Percentiles rank a stretch among this genome's conserved stretches.
Evolutionary conservation across 2,888 invertebrate species (phyloP).

Genomic region (Drosophila hamatofila): DNA sequence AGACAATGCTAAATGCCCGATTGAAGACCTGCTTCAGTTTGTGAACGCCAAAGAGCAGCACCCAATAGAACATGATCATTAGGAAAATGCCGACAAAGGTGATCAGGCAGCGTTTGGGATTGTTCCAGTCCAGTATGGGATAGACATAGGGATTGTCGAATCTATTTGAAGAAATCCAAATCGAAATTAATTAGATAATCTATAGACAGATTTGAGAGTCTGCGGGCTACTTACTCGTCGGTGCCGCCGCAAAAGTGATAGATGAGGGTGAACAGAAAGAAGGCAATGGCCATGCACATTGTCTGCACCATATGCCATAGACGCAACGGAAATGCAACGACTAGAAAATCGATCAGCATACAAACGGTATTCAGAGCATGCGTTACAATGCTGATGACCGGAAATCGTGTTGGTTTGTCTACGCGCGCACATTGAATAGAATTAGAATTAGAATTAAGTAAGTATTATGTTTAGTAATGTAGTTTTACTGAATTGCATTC

Average conservation of each 20-base stretch:
- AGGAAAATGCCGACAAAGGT: constrained; percentile 82
- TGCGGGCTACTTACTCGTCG: constrained; percentile 85
- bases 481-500: constrained; percentile 17
- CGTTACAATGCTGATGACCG: constrained; percentile 89
- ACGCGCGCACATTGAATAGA: constrained; percentile 37
- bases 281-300: constrained; percentile 87
- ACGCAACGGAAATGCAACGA: constrained; percentile 90
- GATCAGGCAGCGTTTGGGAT: constrained; percentile 86
- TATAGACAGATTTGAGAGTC: background rate
- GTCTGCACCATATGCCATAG: constrained; percentile 88
- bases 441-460: constrained; percentile 16
- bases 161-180: constrained; percentile 79
- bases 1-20: constrained; percentile 73
- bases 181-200: constrained; percentile 1
- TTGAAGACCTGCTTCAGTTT: constrained; percentile 81
- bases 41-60: constrained; percentile 76
- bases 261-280: constrained; percentile 87
- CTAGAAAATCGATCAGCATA: constrained; percentile 90
- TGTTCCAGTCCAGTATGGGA: constrained; percentile 91
- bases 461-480: background rate
- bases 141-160: constrained; percentile 89
- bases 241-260: constrained; percentile 88
- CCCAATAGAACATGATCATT: constrained; percentile 77
- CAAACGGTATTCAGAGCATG: constrained; percentile 91
- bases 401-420: constrained; percentile 88